These are phyloP conservation scores for Montipora efflorescens DNA, from an alignment of 64 coral and sea anemone species.

Conservation along the genomic window DNA sequence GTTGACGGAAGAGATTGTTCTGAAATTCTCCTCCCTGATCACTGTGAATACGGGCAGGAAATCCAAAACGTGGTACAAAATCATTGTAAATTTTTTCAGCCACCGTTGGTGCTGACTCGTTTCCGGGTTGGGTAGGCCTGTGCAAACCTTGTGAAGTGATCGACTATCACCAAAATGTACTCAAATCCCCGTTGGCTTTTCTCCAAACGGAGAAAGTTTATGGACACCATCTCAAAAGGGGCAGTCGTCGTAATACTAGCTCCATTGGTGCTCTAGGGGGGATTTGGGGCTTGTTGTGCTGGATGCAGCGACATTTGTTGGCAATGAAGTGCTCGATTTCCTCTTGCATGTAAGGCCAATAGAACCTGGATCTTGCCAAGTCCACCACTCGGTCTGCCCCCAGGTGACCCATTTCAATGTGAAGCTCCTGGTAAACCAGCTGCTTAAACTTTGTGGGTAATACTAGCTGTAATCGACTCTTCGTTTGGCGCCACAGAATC, in stretches of 20 bases:
- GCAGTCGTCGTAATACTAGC: constrained; percentile 20
- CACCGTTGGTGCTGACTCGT: constrained; percentile 24
- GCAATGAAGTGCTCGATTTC: background rate
- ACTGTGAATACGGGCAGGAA: constrained; percentile 7
- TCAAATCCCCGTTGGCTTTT: constrained; percentile 23
- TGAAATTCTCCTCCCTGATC: constrained; percentile 38
- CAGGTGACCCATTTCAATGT: constrained; percentile 28
- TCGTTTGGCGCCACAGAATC: constrained; percentile 10
- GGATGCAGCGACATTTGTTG: constrained; percentile 15
- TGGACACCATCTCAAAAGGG: constrained; percentile 46
- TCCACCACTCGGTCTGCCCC: background rate
- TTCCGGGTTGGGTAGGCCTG: constrained; percentile 48
- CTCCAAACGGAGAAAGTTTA: constrained; percentile 44
- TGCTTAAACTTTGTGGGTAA: constrained; percentile 20
- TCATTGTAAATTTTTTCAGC: constrained; percentile 42
- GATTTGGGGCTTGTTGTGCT: constrained; percentile 7
- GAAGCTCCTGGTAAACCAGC: constrained; percentile 22
- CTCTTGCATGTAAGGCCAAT: constrained; percentile 32
- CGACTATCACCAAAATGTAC: constrained; percentile 10
- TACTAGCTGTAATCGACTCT: constrained; percentile 36
- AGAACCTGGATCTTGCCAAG: constrained; percentile 2
- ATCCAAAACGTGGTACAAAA: constrained; percentile 43
- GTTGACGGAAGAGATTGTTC: background rate
- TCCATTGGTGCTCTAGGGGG: constrained; percentile 5
- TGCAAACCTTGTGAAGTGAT: constrained; percentile 23